These are phyloP conservation scores for Dioctria linearis DNA, from an alignment of 2,888 invertebrate species.

Conservation along the genomic window DNA sequence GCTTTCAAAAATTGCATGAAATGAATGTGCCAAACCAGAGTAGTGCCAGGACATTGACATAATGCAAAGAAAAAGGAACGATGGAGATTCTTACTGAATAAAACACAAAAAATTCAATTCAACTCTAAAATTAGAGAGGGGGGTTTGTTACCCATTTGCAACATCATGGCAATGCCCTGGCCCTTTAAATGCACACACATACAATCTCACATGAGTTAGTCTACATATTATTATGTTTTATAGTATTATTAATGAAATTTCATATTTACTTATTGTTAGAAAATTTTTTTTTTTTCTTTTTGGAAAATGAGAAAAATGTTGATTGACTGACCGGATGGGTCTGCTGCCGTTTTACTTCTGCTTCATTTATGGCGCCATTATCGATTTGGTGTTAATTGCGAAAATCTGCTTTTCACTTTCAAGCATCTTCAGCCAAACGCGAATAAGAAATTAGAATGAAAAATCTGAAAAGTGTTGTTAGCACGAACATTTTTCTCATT, in stretches of 20 bases:
- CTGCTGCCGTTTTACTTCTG: no score
- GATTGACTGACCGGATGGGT: conserved; percentile 6
- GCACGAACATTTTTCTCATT: conserved; percentile 61
- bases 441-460: no score
- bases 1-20: conserved; percentile 48
- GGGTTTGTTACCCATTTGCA: conserved; percentile 20
- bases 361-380: no score
- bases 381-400: conserved; percentile 21
- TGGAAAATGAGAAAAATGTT: conserved; percentile 36
- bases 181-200: conserved; percentile 70
- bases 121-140: neutral
- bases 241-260: no score
- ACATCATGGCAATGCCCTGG: conserved; percentile 90
- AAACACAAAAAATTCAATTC: conserved; percentile 49
- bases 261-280: no score
- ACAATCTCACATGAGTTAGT: conserved; percentile 25
- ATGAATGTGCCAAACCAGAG: conserved; percentile 64
- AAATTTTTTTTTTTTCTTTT: no score
- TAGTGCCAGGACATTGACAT: conserved; percentile 80
- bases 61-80: conserved; percentile 47
- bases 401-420: conserved; percentile 40
- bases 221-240: neutral
- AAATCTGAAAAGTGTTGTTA: conserved; percentile 63
- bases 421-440: neutral
- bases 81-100: conserved; percentile 36